Conservation (phyloP, 2,797 vertebrate genomes). For the Spheniscus humboldti region DNA sequence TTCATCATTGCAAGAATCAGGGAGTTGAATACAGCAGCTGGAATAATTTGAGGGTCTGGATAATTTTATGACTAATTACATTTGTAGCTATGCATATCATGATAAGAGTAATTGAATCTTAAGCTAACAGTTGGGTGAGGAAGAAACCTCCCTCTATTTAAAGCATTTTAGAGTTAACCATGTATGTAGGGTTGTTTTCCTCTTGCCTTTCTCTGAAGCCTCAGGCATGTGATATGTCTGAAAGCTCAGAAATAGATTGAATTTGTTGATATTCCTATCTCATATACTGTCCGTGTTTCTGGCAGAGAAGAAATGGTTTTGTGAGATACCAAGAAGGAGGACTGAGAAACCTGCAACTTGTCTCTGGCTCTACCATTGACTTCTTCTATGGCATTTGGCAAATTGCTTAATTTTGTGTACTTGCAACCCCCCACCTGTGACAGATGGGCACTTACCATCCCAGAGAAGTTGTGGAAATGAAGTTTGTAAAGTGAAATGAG, state of each 20-base stretch:
- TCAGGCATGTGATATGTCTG: background rate
- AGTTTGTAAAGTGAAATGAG: background rate
- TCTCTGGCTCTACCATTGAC: background rate
- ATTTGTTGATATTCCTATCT: conserved; percentile 14
- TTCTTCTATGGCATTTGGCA: background rate
- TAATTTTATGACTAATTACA: conserved; percentile 56
- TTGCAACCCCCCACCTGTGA: background rate
- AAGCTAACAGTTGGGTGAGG: background rate
- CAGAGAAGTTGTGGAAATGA: background rate
- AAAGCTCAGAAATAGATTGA: background rate
- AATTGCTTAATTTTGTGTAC: background rate
- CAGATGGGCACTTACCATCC: background rate
- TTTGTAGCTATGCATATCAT: conserved; percentile 38
- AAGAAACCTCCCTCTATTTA: background rate
- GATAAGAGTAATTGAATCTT: conserved; percentile 47
- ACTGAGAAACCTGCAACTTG: background rate
- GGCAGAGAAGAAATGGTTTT: background rate
- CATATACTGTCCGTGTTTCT: background rate
- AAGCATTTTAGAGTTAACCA: background rate
- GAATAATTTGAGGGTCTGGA: conserved; percentile 39
- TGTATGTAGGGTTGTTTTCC: background rate
- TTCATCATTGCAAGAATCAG: conserved; percentile 1
- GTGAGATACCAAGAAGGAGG: background rate
- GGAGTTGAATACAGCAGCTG: background rate
- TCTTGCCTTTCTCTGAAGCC: background rate